A percentile compares a stretch with the other conserved stretches of the same genome.
Evolutionary conservation across 2,888 invertebrate genomes (phyloP).

Genomic region (Cantharis lateralis): DNA sequence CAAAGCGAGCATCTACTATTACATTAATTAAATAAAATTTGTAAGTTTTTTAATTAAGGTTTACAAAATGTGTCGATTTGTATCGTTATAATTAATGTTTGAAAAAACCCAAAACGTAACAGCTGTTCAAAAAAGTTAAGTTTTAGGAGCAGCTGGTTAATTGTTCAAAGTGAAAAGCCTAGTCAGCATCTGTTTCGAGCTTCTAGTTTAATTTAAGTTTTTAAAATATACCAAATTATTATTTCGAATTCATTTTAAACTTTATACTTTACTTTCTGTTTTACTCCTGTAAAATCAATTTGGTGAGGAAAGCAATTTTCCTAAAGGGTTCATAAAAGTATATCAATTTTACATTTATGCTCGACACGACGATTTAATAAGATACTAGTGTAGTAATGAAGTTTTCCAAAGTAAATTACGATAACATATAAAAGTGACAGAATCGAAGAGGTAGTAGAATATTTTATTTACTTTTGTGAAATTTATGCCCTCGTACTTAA

Average conservation of each 20-base stretch:
- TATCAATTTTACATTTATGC: conserved; percentile 7
- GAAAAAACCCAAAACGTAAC: conserved; percentile 3
- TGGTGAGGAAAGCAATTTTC: conserved; percentile 8
- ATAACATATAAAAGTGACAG: not conserved
- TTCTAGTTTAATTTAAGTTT: not conserved
- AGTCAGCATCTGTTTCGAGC: not conserved
- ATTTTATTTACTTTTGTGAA: not conserved
- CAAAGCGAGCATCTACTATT: too few relatives aligned
- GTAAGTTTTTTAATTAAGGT: not conserved
- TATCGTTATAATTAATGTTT: not conserved
- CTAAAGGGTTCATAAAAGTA: conserved; percentile 4
- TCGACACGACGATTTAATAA: conserved; percentile 9
- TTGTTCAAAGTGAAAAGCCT: not conserved
- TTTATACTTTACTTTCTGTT: not conserved
- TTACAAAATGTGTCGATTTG: not conserved
- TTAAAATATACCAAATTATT: not conserved
- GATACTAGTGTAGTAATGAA: conserved; percentile 11
- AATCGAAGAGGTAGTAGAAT: not conserved
- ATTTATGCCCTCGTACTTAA: not conserved
- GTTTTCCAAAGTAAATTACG: not conserved
- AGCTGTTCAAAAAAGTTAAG: conserved; percentile 2
- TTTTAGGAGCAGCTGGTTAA: conserved; percentile 2
- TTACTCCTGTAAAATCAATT: not conserved
- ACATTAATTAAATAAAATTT: not conserved
- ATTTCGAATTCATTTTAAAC: not conserved